Percentiles rank a stretch among this genome's conserved stretches.
Conservation (phyloP, 2,113 vertebrate species). For the Scortum barcoo region DNA sequence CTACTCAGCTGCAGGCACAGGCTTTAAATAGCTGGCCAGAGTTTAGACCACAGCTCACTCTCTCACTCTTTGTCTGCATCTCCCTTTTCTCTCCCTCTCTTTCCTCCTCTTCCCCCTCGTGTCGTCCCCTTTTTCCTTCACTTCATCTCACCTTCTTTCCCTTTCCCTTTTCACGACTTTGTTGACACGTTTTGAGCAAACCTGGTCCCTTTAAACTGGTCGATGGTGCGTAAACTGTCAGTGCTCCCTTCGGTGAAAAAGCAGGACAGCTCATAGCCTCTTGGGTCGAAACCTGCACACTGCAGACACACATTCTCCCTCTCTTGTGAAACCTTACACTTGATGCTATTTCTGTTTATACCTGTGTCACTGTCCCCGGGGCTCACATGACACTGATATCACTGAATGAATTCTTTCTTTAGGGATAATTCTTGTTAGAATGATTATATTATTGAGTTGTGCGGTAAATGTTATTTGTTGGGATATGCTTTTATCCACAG, state of each 20-base stretch:
- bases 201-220: conserved; percentile 22
- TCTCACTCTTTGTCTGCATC: conserved; percentile 39
- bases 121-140: conserved; percentile 13
- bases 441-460: not conserved
- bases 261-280: conserved; percentile 44
- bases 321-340: conserved; percentile 45
- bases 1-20: conserved; percentile 68
- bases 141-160: conserved; percentile 35
- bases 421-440: not conserved
- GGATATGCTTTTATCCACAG: not conserved
- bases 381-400: conserved; percentile 12
- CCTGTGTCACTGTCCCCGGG: conserved; percentile 38
- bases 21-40: conserved; percentile 69
- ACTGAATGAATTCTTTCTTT: not conserved
- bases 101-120: not conserved
- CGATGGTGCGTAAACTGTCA: conserved; percentile 39
- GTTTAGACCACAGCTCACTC: conserved; percentile 57
- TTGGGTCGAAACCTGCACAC: conserved; percentile 15
- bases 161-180: not conserved
- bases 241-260: conserved; percentile 9
- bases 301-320: conserved; percentile 26
- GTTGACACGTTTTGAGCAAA: conserved; percentile 25
- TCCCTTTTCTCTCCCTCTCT: not conserved
- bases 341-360: conserved; percentile 53
- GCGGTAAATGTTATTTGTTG: not conserved